phyloP scores from a whole-genome alignment of 2,888 invertebrate genomes.

The Craniophora ligustri region DNA sequence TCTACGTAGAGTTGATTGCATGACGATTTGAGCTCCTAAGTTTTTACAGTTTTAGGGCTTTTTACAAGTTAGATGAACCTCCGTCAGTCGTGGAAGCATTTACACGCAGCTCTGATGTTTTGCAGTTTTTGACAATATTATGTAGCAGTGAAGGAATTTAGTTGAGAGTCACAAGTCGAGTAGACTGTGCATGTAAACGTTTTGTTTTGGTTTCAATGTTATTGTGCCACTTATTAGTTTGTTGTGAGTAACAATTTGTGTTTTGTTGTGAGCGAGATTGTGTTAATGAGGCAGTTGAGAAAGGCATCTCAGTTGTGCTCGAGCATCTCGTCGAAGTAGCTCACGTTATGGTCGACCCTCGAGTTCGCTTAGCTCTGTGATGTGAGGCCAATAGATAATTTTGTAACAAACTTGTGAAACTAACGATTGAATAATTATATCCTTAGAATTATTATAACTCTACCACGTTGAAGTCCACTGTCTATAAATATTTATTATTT shows the following conservation, averaged over 20 bases:
- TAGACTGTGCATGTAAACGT: slow-evolving; percentile 52
- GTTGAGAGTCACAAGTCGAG: slow-evolving; percentile 55
- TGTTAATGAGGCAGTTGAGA: slow-evolving; percentile 42
- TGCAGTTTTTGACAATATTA: slow-evolving; percentile 55
- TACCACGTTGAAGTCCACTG: slow-evolving; percentile 86
- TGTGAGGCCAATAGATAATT: slow-evolving; percentile 87
- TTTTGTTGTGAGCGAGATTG: slow-evolving; percentile 46
- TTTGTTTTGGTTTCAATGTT: slow-evolving; percentile 49
- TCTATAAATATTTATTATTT: slow-evolving; percentile 87
- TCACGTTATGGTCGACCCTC: slow-evolving; percentile 64
- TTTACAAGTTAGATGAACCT: slow-evolving; percentile 58
- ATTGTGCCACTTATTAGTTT: slow-evolving; percentile 51
- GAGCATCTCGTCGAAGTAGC: slow-evolving; percentile 35
- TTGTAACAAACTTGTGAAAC: slow-evolving; percentile 85
- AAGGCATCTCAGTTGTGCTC: slow-evolving; percentile 41
- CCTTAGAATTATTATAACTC: slow-evolving; percentile 81
- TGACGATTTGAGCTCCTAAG: slow-evolving; percentile 64
- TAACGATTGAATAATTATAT: slow-evolving; percentile 80
- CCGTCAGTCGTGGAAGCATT: slow-evolving; percentile 66
- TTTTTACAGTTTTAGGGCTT: slow-evolving; percentile 65
- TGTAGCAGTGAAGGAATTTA: slow-evolving; percentile 55
- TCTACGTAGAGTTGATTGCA: slow-evolving; percentile 71
- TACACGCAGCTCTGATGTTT: slow-evolving; percentile 64
- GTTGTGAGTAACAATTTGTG: slow-evolving; percentile 45
- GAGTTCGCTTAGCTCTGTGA: slow-evolving; percentile 85